These are phyloP conservation scores for Miichthys miiuy DNA, from an alignment of 2,797 vertebrate genomes.

Conservation along the genomic window DNA sequence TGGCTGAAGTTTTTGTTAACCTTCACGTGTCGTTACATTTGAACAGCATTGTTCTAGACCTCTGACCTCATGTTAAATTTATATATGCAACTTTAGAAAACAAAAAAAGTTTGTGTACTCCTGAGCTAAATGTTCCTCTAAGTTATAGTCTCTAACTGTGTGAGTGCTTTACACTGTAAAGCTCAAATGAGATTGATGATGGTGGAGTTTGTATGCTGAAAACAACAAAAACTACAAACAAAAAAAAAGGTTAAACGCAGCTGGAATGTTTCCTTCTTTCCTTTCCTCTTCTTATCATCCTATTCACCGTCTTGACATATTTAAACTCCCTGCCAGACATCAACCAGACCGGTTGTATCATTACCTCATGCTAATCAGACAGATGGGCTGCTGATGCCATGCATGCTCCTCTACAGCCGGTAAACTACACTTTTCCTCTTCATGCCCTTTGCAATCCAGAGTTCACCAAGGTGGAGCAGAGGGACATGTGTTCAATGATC, in stretches of 20 bases:
- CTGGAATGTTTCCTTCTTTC: not conserved
- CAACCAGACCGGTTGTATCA: not conserved
- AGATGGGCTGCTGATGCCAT: not conserved
- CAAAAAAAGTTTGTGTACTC: too few species aligned
- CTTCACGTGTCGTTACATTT: too few species aligned
- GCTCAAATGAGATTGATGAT: not conserved
- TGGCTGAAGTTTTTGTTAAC: too few species aligned
- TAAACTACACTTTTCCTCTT: slow-evolving; percentile 13
- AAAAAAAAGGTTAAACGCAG: not conserved
- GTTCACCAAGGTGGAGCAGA: not conserved
- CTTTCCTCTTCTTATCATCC: not conserved
- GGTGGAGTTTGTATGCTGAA: not conserved
- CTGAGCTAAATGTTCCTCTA: too few species aligned
- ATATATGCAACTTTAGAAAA: too few species aligned
- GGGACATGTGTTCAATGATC: not conserved
- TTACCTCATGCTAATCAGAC: not conserved
- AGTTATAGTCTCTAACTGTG: too few species aligned
- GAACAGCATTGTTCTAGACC: too few species aligned
- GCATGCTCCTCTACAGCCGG: not conserved
- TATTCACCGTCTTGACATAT: not conserved
- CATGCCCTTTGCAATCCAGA: not conserved
- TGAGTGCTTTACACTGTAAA: not conserved
- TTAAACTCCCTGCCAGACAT: slow-evolving; percentile 8
- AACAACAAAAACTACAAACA: not conserved
- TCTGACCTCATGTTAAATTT: too few species aligned